These are phyloP conservation scores for Stratiolaelaps scimitus DNA, from an alignment of 1,140 invertebrate species.

Conservation along the genomic window DNA sequence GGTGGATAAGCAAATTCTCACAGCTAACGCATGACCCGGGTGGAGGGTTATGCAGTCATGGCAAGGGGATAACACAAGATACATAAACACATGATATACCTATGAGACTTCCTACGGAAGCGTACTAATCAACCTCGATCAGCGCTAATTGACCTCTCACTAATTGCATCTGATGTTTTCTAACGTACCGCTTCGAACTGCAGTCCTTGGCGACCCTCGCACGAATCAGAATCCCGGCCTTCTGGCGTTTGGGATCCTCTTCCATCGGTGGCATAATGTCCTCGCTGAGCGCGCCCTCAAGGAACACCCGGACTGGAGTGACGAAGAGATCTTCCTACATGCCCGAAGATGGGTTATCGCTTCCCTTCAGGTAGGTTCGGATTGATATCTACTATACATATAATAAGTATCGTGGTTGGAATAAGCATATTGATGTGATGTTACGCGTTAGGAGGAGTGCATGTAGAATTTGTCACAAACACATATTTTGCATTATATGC, in stretches of 20 bases:
- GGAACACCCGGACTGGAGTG: slow-evolving; percentile 71
- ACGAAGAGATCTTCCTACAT: slow-evolving; percentile 86
- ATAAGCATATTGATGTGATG: too few species aligned
- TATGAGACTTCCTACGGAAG: not conserved
- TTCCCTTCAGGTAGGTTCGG: slow-evolving; percentile 63
- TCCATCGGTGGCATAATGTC: slow-evolving; percentile 91
- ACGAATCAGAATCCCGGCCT: slow-evolving; percentile 95
- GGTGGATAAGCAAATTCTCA: too few species aligned
- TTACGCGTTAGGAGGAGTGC: too few species aligned
- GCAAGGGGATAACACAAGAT: too few species aligned
- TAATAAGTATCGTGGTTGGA: too few species aligned
- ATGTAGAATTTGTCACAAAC: too few species aligned
- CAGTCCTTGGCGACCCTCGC: slow-evolving; percentile 87
- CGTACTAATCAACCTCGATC: not conserved
- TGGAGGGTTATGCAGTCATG: too few species aligned
- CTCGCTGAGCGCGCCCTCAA: slow-evolving; percentile 62
- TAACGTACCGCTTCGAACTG: slow-evolving; percentile 34
- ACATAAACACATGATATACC: too few species aligned
- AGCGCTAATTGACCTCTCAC: not conserved
- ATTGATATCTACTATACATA: too few species aligned
- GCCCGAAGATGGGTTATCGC: slow-evolving; percentile 78
- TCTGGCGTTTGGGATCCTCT: slow-evolving; percentile 77
- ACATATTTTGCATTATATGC: too few species aligned
- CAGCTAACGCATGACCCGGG: too few species aligned
- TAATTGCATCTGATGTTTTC: not conserved